phyloP scores from a whole-genome alignment of 2,888 invertebrate genomes.

The Machimus atricapillus region DNA sequence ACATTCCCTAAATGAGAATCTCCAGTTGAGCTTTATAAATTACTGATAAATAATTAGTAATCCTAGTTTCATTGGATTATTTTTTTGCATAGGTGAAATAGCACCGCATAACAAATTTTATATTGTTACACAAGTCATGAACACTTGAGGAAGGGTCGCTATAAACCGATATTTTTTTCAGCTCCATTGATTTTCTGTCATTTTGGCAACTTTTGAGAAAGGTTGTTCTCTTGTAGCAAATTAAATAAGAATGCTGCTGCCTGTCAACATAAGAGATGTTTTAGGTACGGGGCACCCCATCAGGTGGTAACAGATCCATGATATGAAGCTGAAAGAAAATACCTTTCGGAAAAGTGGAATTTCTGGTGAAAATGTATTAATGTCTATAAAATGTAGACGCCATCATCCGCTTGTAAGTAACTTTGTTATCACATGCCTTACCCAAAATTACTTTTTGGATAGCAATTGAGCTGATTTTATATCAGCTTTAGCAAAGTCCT shows the following conservation, averaged over 20 bases:
- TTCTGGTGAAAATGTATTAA: neutral
- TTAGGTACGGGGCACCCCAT: neutral
- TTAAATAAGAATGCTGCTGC: neutral
- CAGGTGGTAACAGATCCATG: neutral
- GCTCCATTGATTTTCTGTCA: neutral
- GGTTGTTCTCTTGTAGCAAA: neutral
- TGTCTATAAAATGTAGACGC: neutral
- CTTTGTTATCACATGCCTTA: neutral
- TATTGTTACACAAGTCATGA: neutral
- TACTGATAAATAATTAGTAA: neutral
- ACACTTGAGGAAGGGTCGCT: neutral
- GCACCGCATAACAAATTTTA: neutral
- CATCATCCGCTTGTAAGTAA: neutral
- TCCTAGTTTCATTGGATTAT: no score
- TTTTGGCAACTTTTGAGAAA: neutral
- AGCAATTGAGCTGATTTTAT: neutral
- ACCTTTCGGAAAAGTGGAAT: neutral
- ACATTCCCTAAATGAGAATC: neutral
- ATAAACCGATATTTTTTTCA: neutral
- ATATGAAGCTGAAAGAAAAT: neutral
- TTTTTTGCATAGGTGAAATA: no score
- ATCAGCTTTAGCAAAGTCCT: neutral
- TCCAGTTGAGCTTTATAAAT: neutral
- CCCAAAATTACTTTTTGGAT: neutral
- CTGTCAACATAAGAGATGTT: neutral